Base-by-base conservation (phyloP, 2,113 vertebrate genomes). In the Charina bottae region DNA sequence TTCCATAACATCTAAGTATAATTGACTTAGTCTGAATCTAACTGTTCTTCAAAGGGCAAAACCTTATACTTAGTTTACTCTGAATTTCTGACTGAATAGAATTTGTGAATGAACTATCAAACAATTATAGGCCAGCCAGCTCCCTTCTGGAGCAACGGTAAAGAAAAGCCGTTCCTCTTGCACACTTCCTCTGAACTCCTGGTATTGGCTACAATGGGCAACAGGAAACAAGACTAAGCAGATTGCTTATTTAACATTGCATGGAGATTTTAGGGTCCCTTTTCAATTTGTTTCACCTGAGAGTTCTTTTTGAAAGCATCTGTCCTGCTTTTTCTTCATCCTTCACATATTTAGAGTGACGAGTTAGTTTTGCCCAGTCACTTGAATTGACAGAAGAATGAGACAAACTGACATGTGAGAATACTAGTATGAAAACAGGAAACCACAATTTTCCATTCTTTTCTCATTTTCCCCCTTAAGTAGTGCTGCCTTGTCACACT, bases 291-390 rank as follows among this genome's bases (percentile, higher is more conserved):
- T 42, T 54, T 89, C 55, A 86, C 15, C 1, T 0, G 55, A 59
- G 7, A 0, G n/a, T 24, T 6, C 88, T 19, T 0, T 87, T 84
- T 62, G 59, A 78, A 42, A 93, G 26, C 55, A 90, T 33, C 87
- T 86, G 4, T 0, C 12, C 1, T 0, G 0, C n/a, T 0, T 0
- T 89, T 53, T 84, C 4, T 55, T 90, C 90, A 68, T 59, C 46
- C 56, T 56, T 78, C 33, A 13, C 88, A 13, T 49, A 6, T 62
- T 58, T 15, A 23, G 15, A 23, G 59, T 1, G 56, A 64, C 28
- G 58, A 90, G 12, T 59, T 83, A 2, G 21, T 33, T 33, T 24
- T 68, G 28, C 19, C 21, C 10, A 10, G 87, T 68, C 12, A 53
- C 19, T 64, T 19, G n/a, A 62, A 59, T 28, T 85, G 56, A 83